Evolutionary conservation across 2,797 vertebrate genomes (phyloP).

Genomic region (Neoniphon sammara): DNA sequence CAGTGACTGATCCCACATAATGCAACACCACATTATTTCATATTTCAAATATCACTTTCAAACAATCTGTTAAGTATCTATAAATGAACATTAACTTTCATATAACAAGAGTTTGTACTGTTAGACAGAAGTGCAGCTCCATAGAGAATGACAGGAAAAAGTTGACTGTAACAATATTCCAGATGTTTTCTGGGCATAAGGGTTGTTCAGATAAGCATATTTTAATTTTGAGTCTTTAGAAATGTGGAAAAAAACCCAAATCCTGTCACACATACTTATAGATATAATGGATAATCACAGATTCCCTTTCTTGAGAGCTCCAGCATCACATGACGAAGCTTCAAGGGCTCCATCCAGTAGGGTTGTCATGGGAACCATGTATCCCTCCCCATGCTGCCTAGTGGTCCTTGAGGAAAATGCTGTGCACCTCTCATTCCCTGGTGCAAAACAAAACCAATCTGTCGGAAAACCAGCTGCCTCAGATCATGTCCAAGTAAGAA

Average conservation of each 20-base stretch:
- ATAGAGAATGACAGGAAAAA: neutral
- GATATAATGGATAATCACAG: conserved; percentile 40
- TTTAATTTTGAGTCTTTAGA: too few species aligned
- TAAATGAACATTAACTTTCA: neutral
- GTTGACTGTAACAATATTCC: neutral
- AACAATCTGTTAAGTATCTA: neutral
- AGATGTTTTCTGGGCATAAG: neutral
- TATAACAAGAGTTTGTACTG: neutral
- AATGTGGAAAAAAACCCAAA: neutral
- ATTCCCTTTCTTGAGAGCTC: conserved; percentile 84
- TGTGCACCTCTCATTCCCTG: conserved; percentile 77
- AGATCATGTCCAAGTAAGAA: conserved; percentile 45
- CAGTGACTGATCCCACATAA: neutral
- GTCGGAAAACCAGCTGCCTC: conserved; percentile 17
- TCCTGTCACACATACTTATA: conserved; percentile 2
- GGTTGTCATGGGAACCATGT: conserved; percentile 91
- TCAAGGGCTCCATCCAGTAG: conserved; percentile 89
- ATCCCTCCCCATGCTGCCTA: conserved; percentile 84
- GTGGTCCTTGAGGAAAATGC: conserved; percentile 87
- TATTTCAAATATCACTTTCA: neutral
- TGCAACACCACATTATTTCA: neutral
- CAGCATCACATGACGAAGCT: conserved; percentile 88
- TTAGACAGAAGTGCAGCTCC: neutral
- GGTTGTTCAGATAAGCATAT: neutral
- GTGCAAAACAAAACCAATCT: conserved; percentile 63